A percentile compares a stretch with the other conserved stretches of the same genome.
phyloP scores from a whole-genome alignment of 2,888 invertebrate species.

The Thecophora atra region DNA sequence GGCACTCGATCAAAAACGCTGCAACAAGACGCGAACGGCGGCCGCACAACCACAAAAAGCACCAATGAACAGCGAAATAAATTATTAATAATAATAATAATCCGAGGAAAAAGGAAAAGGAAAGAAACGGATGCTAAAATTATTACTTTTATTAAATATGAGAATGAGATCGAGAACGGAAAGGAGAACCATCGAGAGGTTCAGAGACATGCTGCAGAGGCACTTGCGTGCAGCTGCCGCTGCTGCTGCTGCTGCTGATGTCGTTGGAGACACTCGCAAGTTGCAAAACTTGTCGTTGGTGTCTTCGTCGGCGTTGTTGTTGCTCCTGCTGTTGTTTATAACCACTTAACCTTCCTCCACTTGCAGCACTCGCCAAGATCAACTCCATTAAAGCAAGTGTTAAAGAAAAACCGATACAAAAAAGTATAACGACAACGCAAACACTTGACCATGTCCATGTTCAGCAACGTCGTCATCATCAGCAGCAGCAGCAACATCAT shows the following conservation, averaged over 20 bases:
- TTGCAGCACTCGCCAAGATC: constrained; percentile 27
- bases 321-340: constrained; percentile 34
- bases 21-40: background rate
- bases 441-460: background rate
- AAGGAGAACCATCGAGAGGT: background rate
- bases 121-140: constrained; percentile 8
- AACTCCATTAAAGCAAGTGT: constrained; percentile 35
- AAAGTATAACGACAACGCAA: background rate
- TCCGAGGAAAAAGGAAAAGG: constrained; percentile 22
- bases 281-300: constrained; percentile 33
- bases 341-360: constrained; percentile 44
- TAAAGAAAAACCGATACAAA: background rate
- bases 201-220: background rate
- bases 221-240: constrained; percentile 11
- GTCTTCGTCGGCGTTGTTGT: constrained; percentile 12
- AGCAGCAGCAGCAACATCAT: background rate
- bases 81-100: constrained; percentile 41
- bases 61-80: constrained; percentile 33
- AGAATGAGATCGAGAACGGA: constrained; percentile 1
- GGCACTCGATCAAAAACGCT: background rate
- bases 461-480: background rate
- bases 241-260: constrained; percentile 8
- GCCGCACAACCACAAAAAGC: constrained; percentile 21
- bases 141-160: constrained; percentile 27
- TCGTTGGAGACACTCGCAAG: constrained; percentile 36